A percentile compares a stretch with the other conserved stretches of the same genome.
Conservation (phyloP, 1,140 invertebrate genomes). For the Drosophila murphyi region DNA sequence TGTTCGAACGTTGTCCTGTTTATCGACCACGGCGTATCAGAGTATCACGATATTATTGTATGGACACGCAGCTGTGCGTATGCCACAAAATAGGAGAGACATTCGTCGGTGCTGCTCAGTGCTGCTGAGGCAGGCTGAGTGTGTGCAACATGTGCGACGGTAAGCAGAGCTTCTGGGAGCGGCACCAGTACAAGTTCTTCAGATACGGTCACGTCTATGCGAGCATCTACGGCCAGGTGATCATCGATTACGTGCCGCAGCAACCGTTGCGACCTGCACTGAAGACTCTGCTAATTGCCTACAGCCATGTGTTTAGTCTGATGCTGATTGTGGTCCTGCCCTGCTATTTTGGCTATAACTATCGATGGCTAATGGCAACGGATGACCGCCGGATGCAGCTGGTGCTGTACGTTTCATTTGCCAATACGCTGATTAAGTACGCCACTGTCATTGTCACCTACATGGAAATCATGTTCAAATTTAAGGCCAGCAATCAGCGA, state of each 20-base stretch:
- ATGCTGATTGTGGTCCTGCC: slow-evolving; percentile 66
- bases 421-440: slow-evolving; percentile 77
- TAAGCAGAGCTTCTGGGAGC: slow-evolving; percentile 67
- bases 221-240: slow-evolving; percentile 68
- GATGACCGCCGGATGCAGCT: slow-evolving; percentile 62
- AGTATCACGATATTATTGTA: background rate
- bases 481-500: slow-evolving; percentile 57
- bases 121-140: background rate
- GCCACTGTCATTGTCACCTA: slow-evolving; percentile 69
- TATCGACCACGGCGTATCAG: background rate
- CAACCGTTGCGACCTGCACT: slow-evolving; percentile 23
- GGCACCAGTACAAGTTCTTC: slow-evolving; percentile 71
- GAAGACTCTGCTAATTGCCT: slow-evolving; percentile 45
- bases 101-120: background rate
- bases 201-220: slow-evolving; percentile 75
- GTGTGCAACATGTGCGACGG: slow-evolving; percentile 28
- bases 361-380: slow-evolving; percentile 48
- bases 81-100: background rate
- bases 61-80: slow-evolving; percentile 1
- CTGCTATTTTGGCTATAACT: slow-evolving; percentile 63
- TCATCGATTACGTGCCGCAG: slow-evolving; percentile 75
- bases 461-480: slow-evolving; percentile 70
- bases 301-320: slow-evolving; percentile 63
- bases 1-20: background rate
- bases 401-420: slow-evolving; percentile 63